Evolutionary conservation across 2,113 vertebrate genomes (phyloP).

Genomic region (Psittacus erithacus): DNA sequence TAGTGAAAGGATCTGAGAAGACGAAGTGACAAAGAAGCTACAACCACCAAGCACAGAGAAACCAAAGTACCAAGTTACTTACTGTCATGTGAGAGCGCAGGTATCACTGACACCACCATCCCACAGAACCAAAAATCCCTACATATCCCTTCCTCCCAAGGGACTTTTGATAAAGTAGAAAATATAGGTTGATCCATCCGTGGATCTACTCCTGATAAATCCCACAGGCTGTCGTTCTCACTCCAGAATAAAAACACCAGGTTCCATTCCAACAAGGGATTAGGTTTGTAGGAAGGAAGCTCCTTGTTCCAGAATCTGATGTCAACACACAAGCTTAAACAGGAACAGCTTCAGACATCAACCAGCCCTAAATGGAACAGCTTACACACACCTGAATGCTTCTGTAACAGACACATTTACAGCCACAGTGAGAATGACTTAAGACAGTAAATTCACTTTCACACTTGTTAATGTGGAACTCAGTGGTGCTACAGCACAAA

Average conservation of each 20-base stretch:
- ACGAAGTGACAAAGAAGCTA: neutral
- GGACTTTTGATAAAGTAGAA: neutral
- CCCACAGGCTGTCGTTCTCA: neutral
- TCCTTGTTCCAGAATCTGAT: neutral
- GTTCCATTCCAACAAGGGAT: neutral
- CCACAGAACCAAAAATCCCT: neutral
- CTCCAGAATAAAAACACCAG: neutral
- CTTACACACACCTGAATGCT: accelerated
- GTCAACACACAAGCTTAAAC: neutral
- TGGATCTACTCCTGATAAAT: neutral
- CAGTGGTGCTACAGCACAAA: neutral
- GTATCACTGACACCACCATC: neutral
- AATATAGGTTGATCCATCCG: neutral
- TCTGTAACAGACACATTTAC: neutral
- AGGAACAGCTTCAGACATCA: neutral
- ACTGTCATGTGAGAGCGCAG: accelerated
- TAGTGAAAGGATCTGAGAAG: neutral
- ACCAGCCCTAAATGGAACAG: neutral
- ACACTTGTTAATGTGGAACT: neutral
- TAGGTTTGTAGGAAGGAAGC: neutral
- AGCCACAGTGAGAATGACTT: neutral
- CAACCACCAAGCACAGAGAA: accelerated
- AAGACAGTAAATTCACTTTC: neutral
- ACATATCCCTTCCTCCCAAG: neutral
- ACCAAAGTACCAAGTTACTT: neutral